These are phyloP conservation scores for Rhinolophus sinicus DNA, from an alignment of 2,113 vertebrate genomes.

Conservation along the genomic window DNA sequence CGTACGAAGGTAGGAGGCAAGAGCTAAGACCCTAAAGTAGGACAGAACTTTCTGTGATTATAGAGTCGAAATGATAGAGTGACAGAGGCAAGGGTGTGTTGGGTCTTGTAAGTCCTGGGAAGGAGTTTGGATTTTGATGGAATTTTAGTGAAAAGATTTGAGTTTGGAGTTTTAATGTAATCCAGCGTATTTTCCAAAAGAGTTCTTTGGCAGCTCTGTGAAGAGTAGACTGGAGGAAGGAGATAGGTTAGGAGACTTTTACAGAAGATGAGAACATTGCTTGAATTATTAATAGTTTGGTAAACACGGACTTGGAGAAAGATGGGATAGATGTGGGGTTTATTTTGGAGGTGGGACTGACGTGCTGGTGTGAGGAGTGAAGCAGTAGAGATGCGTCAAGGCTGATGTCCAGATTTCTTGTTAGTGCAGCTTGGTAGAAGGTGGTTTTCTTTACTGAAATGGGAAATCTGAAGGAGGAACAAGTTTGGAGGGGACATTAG, in stretches of 20 bases:
- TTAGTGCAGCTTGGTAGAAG: constrained; percentile 28
- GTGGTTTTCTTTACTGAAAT: constrained; percentile 37
- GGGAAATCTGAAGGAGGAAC: not conserved
- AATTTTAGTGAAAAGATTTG: not conserved
- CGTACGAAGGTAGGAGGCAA: not conserved
- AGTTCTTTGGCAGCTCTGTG: not conserved
- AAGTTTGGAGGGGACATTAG: not conserved
- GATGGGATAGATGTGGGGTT: not conserved
- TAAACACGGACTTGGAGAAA: not conserved
- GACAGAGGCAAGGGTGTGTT: not conserved
- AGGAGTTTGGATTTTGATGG: constrained; percentile 39
- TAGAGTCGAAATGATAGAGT: not conserved
- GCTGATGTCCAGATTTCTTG: not conserved
- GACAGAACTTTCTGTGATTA: not conserved
- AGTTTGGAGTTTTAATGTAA: constrained; percentile 19
- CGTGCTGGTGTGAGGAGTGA: not conserved
- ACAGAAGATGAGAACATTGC: not conserved
- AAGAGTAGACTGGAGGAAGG: not conserved
- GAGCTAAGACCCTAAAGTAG: not conserved
- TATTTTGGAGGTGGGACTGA: not conserved
- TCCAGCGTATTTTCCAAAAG: not conserved
- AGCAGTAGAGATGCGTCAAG: not conserved
- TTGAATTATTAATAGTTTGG: not conserved
- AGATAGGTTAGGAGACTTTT: not conserved
- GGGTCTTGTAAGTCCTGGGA: not conserved